A percentile compares a stretch with the other conserved stretches of the same genome.
These are phyloP conservation scores for Chaunax sp. DNA, from an alignment of 2,797 vertebrate species.

Conservation along the genomic window DNA sequence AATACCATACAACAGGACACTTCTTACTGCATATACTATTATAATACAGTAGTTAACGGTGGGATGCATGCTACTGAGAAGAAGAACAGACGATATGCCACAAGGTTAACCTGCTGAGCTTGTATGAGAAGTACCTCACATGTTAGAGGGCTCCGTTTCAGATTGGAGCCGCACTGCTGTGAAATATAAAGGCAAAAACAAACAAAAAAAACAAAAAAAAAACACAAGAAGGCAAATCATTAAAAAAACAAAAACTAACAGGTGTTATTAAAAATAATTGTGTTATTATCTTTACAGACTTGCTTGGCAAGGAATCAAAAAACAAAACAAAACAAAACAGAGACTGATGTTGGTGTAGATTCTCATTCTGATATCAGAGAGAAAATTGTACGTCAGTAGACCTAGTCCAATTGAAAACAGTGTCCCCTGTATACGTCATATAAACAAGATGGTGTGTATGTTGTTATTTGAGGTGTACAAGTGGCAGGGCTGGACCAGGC, in stretches of 20 bases:
- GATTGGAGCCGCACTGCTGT: constrained; percentile 62
- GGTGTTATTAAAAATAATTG: background rate
- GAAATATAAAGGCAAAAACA: constrained; percentile 43
- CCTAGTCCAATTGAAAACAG: no score
- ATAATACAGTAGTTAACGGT: constrained; percentile 14
- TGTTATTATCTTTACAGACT: background rate
- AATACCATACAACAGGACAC: constrained; percentile 26
- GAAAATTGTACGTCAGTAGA: no score
- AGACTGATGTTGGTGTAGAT: no score
- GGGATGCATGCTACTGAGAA: constrained; percentile 52
- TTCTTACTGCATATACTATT: background rate
- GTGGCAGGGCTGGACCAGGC: no score
- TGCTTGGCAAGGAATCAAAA: background rate
- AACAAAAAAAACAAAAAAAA: constrained; percentile 26
- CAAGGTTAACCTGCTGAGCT: constrained; percentile 28
- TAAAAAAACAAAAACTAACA: constrained; percentile 11
- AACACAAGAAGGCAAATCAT: constrained; percentile 21
- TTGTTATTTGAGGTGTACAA: no score
- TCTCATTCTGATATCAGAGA: no score
- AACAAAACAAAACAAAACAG: background rate
- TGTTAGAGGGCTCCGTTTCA: constrained; percentile 58
- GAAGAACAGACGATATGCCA: constrained; percentile 24
- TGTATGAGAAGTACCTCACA: constrained; percentile 57
- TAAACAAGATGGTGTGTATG: no score
- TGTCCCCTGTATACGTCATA: no score